Conservation (phyloP, 1,140 invertebrate species). For the Brachionus manjavacas region DNA sequence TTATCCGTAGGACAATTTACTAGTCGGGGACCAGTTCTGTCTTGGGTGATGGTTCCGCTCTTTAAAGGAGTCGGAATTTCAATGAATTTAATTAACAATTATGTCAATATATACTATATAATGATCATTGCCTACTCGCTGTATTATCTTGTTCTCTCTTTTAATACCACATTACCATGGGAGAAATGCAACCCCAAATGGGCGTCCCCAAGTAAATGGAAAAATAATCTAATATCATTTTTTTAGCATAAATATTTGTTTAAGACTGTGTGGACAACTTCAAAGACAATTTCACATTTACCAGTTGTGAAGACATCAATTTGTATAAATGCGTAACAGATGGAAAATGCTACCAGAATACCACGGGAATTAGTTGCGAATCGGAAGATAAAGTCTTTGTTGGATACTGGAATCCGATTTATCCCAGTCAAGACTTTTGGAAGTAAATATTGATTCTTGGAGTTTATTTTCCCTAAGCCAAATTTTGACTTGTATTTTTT, state of each 20-base stretch:
- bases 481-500: background rate
- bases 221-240: background rate
- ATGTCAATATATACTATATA: constrained; percentile 62
- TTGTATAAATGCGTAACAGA: constrained; percentile 15
- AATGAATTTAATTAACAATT: constrained; percentile 33
- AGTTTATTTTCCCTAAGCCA: background rate
- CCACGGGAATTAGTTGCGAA: background rate
- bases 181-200: constrained; percentile 62
- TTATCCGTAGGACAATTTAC: constrained; percentile 58
- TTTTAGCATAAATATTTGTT: background rate
- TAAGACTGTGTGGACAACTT: constrained; percentile 41
- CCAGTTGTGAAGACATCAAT: background rate
- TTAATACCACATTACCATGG: constrained; percentile 69
- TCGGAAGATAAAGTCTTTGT: background rate
- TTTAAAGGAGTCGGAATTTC: constrained; percentile 41
- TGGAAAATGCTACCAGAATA: constrained; percentile 12
- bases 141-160: constrained; percentile 73
- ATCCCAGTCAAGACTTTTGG: constrained; percentile 43
- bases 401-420: constrained; percentile 41
- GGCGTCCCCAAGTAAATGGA: constrained; percentile 59
- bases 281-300: background rate
- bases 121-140: constrained; percentile 80
- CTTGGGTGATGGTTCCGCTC: constrained; percentile 47
- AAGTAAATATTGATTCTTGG: constrained; percentile 40
- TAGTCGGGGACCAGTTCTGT: constrained; percentile 54